phyloP scores from a whole-genome alignment of 2,113 vertebrate genomes.

The Atractosteus spatula region DNA sequence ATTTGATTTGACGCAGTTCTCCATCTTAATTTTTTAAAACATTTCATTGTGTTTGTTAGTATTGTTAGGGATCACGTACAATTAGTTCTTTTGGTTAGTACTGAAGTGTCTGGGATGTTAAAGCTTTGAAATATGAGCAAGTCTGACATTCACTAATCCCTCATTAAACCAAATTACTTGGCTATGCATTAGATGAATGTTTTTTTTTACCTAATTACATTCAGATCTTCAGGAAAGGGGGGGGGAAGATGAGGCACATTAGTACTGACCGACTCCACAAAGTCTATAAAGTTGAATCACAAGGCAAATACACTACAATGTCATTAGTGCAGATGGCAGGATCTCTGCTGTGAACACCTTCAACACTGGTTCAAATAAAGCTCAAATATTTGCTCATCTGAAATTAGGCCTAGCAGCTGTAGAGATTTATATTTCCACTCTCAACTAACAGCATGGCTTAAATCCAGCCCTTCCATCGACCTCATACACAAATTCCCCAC shows the following conservation, averaged over 20 bases:
- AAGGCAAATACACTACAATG: neutral
- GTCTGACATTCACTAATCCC: neutral
- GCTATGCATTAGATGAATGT: slow-evolving; percentile 6
- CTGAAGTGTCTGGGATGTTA: neutral
- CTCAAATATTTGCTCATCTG: no score
- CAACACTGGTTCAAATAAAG: no score
- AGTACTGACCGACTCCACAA: neutral
- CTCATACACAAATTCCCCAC: no score
- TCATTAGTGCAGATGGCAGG: neutral
- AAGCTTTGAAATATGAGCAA: neutral
- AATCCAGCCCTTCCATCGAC: no score
- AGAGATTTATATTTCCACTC: no score
- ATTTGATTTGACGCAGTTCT: no score
- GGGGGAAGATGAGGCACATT: neutral
- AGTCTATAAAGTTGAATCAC: neutral
- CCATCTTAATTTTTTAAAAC: neutral
- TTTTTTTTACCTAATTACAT: neutral
- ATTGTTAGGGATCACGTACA: neutral
- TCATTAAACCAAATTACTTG: slow-evolving; percentile 22
- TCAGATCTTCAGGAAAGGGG: neutral
- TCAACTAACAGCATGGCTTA: no score
- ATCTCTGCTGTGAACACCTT: neutral
- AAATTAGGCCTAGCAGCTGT: no score
- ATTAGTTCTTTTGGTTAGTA: neutral
- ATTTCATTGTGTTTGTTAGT: neutral